These are phyloP conservation scores for Rhagologus leucostigma DNA, from an alignment of 2,113 vertebrate genomes.

Conservation along the genomic window DNA sequence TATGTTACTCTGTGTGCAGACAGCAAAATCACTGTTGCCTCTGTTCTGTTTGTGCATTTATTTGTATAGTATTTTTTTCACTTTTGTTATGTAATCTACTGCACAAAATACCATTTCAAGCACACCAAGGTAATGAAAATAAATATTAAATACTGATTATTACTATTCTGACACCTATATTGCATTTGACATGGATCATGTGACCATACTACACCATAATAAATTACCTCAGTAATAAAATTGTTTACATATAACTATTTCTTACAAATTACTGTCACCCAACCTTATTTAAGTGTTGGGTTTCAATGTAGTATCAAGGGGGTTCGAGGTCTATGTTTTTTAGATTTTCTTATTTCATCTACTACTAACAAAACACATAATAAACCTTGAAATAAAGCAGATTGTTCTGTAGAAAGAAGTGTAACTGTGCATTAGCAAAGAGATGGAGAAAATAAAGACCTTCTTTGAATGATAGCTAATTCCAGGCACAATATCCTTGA, in stretches of 20 bases:
- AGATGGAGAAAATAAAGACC: not conserved
- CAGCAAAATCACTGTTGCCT: not conserved
- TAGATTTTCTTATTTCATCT: not conserved
- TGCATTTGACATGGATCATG: not conserved
- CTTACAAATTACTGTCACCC: not conserved
- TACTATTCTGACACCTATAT: not conserved
- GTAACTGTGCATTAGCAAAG: not conserved
- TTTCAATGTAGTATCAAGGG: not conserved
- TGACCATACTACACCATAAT: not conserved
- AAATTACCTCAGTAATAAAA: not conserved
- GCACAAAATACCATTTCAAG: not conserved
- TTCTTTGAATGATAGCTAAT: not conserved
- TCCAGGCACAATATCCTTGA: not conserved
- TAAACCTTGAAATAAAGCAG: not conserved
- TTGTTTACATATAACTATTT: not conserved
- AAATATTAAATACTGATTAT: not conserved
- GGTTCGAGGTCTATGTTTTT: not conserved
- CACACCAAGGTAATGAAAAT: not conserved
- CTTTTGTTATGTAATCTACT: not conserved
- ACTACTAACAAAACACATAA: not conserved
- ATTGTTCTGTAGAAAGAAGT: not conserved
- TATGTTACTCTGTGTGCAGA: not conserved
- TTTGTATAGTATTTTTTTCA: not conserved
- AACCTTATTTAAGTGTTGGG: not conserved
- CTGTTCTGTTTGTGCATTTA: not conserved